Percentiles rank a stretch among this genome's conserved stretches.
phyloP scores from a whole-genome alignment of 2,797 vertebrate genomes.

The Orestias chungarensis region DNA sequence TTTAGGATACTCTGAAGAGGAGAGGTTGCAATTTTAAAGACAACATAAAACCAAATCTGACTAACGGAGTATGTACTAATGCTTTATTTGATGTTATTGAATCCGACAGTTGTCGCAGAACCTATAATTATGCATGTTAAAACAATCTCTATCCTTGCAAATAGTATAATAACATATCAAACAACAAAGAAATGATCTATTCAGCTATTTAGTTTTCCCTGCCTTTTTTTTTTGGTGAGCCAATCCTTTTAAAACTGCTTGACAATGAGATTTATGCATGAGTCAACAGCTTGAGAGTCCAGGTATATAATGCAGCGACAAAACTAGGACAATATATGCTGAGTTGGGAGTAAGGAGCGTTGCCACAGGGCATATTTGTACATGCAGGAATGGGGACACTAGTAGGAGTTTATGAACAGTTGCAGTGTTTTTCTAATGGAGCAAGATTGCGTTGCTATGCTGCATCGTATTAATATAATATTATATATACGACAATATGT shows the following conservation, averaged over 20 bases:
- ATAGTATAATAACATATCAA: constrained; percentile 9
- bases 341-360: constrained; percentile 40
- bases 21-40: neutral
- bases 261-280: constrained; percentile 20
- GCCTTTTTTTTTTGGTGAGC: neutral
- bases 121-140: constrained; percentile 7
- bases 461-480: constrained; percentile 15
- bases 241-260: constrained; percentile 2
- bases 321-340: constrained; percentile 52
- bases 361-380: constrained; percentile 47
- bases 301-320: constrained; percentile 29
- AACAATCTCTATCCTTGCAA: constrained; percentile 13
- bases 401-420: constrained; percentile 43
- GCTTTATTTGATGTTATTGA: neutral
- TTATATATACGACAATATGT: constrained; percentile 9
- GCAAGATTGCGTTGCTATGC: constrained; percentile 37
- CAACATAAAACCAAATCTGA: neutral
- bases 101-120: neutral
- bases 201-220: neutral
- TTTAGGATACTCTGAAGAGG: neutral
- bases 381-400: constrained; percentile 26
- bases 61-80: neutral
- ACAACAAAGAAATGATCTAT: neutral
- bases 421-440: constrained; percentile 51
- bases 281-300: constrained; percentile 34